phyloP scores from a whole-genome alignment of 2,113 vertebrate species.

The Engraulis encrasicolus region DNA sequence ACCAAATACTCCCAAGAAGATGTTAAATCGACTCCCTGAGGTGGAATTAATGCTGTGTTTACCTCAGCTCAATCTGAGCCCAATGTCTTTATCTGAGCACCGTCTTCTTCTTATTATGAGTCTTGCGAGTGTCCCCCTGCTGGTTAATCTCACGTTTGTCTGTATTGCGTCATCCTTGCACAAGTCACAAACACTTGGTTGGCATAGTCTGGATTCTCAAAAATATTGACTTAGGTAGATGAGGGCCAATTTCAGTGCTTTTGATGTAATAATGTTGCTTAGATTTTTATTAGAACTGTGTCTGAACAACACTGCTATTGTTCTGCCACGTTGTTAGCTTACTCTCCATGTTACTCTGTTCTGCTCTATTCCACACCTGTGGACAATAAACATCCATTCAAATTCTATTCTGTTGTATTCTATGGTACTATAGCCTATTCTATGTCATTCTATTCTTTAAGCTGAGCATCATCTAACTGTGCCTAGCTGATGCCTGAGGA shows the following conservation, averaged over 20 bases:
- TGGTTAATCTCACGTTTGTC: not conserved
- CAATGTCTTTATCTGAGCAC: not conserved
- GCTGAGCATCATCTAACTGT: not conserved
- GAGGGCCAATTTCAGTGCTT: not conserved
- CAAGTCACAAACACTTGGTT: not conserved
- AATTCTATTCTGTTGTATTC: too few species aligned
- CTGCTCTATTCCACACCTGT: too few species aligned
- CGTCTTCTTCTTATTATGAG: not conserved
- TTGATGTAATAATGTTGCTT: not conserved
- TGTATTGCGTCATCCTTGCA: not conserved
- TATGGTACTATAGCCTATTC: too few species aligned
- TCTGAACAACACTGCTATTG: not conserved
- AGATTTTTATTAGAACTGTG: not conserved
- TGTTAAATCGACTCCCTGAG: too few species aligned
- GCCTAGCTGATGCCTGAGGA: not conserved
- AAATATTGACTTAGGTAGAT: not conserved
- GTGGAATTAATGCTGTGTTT: too few species aligned
- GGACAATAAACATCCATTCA: too few species aligned
- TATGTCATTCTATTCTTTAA: too few species aligned
- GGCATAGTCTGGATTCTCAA: not conserved
- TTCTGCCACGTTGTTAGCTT: not conserved
- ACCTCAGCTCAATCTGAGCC: too few species aligned
- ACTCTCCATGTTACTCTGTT: too few species aligned
- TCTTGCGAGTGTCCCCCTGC: not conserved
- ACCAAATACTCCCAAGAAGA: too few species aligned